A percentile compares a stretch with the other conserved stretches of the same genome.
These are phyloP conservation scores for Cheirogaleus medius DNA, from an alignment of 2,113 vertebrate genomes.

Conservation along the genomic window DNA sequence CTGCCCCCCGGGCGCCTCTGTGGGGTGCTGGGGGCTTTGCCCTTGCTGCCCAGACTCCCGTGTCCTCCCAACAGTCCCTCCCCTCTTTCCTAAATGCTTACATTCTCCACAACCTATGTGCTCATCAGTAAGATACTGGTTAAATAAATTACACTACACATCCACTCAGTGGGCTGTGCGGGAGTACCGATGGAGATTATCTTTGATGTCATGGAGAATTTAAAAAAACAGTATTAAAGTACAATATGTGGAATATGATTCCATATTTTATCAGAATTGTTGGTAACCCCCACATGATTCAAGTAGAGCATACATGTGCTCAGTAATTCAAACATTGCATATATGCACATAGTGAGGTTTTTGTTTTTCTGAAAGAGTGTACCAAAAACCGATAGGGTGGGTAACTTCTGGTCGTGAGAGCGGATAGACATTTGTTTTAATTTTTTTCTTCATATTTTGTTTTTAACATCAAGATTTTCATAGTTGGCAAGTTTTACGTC, in stretches of 20 bases:
- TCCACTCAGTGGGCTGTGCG: accelerated
- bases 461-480: neutral
- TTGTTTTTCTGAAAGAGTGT: neutral
- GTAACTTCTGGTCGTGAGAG: neutral
- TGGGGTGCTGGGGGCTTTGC: accelerated
- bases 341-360: neutral
- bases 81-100: neutral
- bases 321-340: neutral
- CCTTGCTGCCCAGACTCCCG: neutral
- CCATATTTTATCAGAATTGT: neutral
- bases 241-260: neutral
- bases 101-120: accelerated
- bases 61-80: neutral
- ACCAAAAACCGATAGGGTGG: neutral
- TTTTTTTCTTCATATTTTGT: neutral
- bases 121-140: neutral
- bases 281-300: neutral
- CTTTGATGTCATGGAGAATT: neutral
- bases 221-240: neutral
- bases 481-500: too few species aligned
- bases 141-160: accelerated
- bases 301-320: accelerated
- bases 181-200: neutral
- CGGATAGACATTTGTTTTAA: neutral
- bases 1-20: accelerated